phyloP scores from a whole-genome alignment of 2,888 invertebrate species.

The Erpobdella octoculata region DNA sequence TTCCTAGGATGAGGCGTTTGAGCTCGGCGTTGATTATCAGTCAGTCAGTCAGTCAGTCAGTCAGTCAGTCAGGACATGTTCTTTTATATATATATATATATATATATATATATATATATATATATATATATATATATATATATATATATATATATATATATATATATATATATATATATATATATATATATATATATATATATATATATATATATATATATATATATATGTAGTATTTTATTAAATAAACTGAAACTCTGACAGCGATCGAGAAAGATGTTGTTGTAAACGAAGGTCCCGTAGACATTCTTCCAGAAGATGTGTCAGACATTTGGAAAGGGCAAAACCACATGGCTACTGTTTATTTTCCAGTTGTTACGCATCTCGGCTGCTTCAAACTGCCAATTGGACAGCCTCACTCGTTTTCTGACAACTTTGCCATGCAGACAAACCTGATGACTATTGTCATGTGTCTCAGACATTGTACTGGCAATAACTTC shows the following conservation, averaged over 20 bases:
- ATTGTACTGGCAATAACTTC: slow-evolving; percentile 22
- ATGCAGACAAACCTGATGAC: slow-evolving; percentile 13
- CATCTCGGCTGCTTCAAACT: slow-evolving; percentile 18
- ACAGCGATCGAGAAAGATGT: not conserved
- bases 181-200: too few species aligned
- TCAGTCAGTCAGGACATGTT: too few species aligned
- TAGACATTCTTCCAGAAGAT: not conserved
- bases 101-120: too few species aligned
- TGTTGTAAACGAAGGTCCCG: not conserved
- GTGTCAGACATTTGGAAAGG: slow-evolving; percentile 19
- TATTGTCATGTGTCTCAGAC: slow-evolving; percentile 22
- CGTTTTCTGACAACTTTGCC: slow-evolving; percentile 6
- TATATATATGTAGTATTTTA: too few species aligned
- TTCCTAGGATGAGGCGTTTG: too few species aligned
- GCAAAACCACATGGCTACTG: not conserved
- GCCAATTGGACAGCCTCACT: not conserved
- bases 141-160: too few species aligned
- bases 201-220: too few species aligned
- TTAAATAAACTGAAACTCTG: not conserved
- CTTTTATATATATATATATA: too few species aligned
- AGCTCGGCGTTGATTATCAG: too few species aligned
- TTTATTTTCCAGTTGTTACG: slow-evolving; percentile 9
- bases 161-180: too few species aligned
- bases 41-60: too few species aligned
- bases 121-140: too few species aligned